A percentile compares a stretch with the other conserved stretches of the same genome.
phyloP scores from a whole-genome alignment of 30 jellyfish, hydroid and myxozoan genomes.

The Cassiopea andromeda region DNA sequence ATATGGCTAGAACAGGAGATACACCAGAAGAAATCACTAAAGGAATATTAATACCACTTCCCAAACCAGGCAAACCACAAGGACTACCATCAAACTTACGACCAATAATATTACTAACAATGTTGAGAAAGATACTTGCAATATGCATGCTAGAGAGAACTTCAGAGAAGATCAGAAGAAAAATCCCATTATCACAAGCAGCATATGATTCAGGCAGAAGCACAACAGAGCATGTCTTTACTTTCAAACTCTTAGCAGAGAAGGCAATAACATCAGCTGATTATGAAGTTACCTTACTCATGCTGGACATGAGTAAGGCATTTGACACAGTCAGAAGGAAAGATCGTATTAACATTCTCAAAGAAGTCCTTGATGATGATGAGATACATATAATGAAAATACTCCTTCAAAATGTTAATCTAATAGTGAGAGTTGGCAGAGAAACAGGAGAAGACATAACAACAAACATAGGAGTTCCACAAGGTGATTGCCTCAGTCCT shows the following conservation, averaged over 20 bases:
- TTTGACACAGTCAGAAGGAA: neutral
- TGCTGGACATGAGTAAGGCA: neutral
- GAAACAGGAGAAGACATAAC: neutral
- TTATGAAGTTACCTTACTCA: neutral
- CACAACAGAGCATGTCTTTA: neutral
- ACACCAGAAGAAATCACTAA: neutral
- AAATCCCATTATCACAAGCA: neutral
- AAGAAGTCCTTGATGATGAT: neutral
- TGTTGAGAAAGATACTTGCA: neutral
- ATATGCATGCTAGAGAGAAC: neutral
- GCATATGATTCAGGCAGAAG: neutral
- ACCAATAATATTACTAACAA: neutral
- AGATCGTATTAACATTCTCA: neutral
- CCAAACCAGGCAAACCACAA: neutral
- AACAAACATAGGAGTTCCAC: neutral
- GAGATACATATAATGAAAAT: neutral
- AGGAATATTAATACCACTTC: neutral
- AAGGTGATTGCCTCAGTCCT: neutral
- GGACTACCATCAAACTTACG: neutral
- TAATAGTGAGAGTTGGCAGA: neutral
- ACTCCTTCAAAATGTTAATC: neutral
- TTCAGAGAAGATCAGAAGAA: neutral
- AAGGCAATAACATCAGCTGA: neutral
- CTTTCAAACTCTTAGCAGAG: neutral
- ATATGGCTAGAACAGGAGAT: conserved; percentile 7